Conservation (phyloP, 2,888 invertebrate species). For the Adelphocoris suturalis region DNA sequence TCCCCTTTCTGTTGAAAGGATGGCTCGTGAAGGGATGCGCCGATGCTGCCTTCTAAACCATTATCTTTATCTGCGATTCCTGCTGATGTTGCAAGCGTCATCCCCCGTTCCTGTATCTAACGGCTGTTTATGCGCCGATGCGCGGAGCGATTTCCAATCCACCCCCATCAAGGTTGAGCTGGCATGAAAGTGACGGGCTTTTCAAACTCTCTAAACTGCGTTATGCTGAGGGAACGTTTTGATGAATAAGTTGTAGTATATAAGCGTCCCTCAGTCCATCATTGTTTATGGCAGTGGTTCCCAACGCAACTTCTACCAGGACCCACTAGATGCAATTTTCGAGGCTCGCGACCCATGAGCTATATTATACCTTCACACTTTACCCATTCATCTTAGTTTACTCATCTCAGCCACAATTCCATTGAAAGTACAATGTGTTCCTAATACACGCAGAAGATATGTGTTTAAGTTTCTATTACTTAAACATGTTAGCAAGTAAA, state of each 20-base stretch:
- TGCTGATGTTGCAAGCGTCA: not conserved
- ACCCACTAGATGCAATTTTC: too few species aligned
- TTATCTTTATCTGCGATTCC: constrained; percentile 6
- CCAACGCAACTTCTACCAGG: too few species aligned
- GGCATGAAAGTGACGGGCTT: not conserved
- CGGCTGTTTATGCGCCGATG: not conserved
- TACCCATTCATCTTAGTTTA: too few species aligned
- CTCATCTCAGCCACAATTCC: too few species aligned
- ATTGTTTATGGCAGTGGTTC: too few species aligned
- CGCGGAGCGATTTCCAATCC: constrained; percentile 22
- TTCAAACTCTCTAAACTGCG: not conserved
- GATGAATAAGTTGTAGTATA: not conserved
- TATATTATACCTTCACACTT: too few species aligned
- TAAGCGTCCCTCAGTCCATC: too few species aligned
- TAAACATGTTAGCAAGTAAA: too few species aligned
- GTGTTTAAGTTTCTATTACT: too few species aligned
- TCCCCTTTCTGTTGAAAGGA: not conserved
- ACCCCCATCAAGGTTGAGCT: not conserved
- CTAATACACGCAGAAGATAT: too few species aligned
- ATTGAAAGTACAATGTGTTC: too few species aligned
- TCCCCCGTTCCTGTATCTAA: constrained; percentile 27
- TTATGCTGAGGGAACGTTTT: not conserved
- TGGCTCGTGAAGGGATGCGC: not conserved
- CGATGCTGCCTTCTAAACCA: not conserved
- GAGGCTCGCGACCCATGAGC: too few species aligned